Conservation (phyloP, 1,140 invertebrate genomes). For the Caenorhabditis remanei region DNA sequence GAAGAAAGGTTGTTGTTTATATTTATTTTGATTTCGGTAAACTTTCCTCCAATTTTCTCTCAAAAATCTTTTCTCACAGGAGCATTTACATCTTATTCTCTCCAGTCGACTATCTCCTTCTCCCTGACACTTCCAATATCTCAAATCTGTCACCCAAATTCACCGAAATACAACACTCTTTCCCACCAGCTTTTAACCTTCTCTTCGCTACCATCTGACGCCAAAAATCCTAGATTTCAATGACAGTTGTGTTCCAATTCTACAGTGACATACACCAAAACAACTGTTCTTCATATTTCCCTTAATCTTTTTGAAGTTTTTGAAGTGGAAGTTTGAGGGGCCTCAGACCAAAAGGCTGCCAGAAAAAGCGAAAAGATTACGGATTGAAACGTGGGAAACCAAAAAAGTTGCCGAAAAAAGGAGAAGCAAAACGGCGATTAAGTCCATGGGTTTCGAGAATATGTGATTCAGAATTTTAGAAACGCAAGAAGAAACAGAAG, state of each 20-base stretch:
- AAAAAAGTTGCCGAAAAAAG: conserved; percentile 9
- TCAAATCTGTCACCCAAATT: conserved; percentile 48
- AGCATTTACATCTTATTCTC: too few relatives aligned
- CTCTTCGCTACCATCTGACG: conserved; percentile 15
- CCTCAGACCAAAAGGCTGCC: background rate
- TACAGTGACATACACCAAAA: background rate
- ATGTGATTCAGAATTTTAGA: background rate
- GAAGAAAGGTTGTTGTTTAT: too few relatives aligned
- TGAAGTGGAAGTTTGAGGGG: background rate
- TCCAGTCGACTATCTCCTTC: background rate
- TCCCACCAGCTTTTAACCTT: conserved; percentile 5
- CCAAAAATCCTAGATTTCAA: conserved; percentile 42
- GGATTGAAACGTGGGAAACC: conserved; percentile 50
- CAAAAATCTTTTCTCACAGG: too few relatives aligned
- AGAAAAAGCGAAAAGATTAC: background rate
- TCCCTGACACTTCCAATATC: conserved; percentile 16
- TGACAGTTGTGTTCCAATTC: conserved; percentile 53
- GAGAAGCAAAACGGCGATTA: background rate
- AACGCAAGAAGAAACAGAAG: conserved; percentile 20
- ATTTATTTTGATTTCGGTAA: too few relatives aligned
- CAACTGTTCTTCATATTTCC: conserved; percentile 18
- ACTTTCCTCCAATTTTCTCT: too few relatives aligned
- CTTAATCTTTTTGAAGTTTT: background rate
- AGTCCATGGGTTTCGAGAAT: background rate
- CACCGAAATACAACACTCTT: conserved; percentile 48